phyloP scores from a whole-genome alignment of 2,113 vertebrate genomes.

The Lycocorax pyrrhopterus region DNA sequence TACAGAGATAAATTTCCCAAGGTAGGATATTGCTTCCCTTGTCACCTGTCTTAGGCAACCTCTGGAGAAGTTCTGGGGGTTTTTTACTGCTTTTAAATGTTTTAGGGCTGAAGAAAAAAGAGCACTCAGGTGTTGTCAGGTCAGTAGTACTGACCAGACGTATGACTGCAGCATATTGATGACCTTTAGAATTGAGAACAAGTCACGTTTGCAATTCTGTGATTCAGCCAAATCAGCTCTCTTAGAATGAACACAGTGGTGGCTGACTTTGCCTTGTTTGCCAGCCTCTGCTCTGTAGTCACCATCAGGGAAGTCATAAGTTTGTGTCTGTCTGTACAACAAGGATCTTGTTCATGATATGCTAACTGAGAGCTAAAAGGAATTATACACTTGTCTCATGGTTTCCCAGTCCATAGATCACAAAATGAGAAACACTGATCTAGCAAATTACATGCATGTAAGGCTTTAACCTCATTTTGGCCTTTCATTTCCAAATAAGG shows the following conservation, averaged over 20 bases:
- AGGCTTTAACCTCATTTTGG: background rate
- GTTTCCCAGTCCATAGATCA: background rate
- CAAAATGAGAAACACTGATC: background rate
- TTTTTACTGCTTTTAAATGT: background rate
- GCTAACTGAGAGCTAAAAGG: background rate
- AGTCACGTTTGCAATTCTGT: background rate
- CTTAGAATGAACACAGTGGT: background rate
- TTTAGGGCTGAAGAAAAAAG: background rate
- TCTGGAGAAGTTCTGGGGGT: background rate
- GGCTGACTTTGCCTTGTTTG: background rate
- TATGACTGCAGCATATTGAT: background rate
- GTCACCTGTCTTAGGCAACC: background rate
- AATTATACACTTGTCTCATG: background rate
- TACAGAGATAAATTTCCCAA: background rate
- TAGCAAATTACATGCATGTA: background rate
- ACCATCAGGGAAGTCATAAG: fast-evolving
- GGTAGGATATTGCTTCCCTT: background rate
- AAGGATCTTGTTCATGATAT: background rate
- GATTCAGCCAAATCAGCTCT: background rate
- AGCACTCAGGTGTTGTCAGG: background rate
- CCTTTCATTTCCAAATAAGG: background rate
- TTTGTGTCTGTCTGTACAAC: background rate
- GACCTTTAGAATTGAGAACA: background rate
- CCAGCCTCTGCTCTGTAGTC: background rate
- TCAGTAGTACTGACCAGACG: background rate